Evolutionary conservation across 2,113 vertebrate genomes (phyloP).

Genomic region (Benitochromis conjunctus): DNA sequence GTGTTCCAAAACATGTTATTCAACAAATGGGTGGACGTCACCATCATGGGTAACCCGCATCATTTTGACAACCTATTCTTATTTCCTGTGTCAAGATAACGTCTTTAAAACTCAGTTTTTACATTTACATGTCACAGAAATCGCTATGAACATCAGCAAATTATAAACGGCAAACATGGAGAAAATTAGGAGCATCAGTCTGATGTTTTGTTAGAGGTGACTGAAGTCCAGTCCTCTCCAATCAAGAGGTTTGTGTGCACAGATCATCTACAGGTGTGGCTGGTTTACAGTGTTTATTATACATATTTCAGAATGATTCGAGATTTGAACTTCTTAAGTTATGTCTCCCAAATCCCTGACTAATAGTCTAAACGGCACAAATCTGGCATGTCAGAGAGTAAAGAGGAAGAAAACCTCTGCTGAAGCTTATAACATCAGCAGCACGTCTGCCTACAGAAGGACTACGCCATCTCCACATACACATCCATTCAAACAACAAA

Average conservation of each 20-base stretch:
- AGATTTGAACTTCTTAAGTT: neutral
- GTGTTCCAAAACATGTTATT: neutral
- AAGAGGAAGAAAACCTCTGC: neutral
- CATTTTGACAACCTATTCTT: neutral
- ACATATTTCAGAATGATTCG: neutral
- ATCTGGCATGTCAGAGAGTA: neutral
- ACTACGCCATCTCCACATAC: neutral
- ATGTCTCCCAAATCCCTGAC: neutral
- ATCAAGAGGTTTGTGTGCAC: neutral
- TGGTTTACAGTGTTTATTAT: neutral
- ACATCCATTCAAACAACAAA: neutral
- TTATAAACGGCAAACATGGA: neutral
- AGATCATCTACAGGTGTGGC: neutral
- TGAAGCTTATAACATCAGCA: neutral
- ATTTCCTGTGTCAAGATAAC: rapidly evolving
- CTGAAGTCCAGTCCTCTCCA: neutral
- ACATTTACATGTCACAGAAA: neutral
- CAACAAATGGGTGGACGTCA: neutral
- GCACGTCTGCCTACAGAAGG: neutral
- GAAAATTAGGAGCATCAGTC: neutral
- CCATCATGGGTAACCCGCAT: neutral
- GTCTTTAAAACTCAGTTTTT: rapidly evolving
- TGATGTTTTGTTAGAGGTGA: neutral
- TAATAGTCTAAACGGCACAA: neutral
- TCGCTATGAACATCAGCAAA: rapidly evolving